Percentiles rank a stretch among this genome's conserved stretches.
phyloP scores from a whole-genome alignment of 1,140 invertebrate genomes.

The Oedothorax gibbosus region DNA sequence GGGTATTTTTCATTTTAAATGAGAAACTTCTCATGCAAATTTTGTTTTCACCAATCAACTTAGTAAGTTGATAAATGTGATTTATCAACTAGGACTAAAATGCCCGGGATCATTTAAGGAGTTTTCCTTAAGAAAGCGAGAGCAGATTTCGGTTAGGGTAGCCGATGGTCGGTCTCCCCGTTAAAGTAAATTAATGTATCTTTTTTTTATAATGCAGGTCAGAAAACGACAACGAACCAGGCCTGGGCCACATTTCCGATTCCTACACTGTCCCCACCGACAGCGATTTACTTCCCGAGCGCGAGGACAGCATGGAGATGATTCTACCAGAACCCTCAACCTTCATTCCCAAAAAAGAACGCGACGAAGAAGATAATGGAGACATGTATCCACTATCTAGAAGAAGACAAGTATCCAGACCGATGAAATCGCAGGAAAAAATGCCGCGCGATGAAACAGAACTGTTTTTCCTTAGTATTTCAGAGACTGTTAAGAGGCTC shows the following conservation, averaged over 20 bases:
- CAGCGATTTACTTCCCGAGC: not conserved
- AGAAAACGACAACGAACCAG: slow-evolving; percentile 7
- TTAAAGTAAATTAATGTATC: not conserved
- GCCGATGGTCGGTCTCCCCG: too few species aligned
- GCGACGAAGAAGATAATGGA: not conserved
- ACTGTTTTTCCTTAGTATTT: slow-evolving; percentile 49
- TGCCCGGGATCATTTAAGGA: too few species aligned
- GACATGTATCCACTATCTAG: not conserved
- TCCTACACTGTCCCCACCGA: slow-evolving; percentile 3
- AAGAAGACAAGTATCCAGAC: too few species aligned
- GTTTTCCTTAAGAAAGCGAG: too few species aligned
- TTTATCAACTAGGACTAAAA: too few species aligned
- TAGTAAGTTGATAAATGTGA: too few species aligned
- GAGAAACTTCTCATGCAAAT: too few species aligned
- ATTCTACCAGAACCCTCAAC: slow-evolving; percentile 33
- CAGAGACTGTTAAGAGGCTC: slow-evolving; percentile 46
- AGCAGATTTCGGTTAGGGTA: too few species aligned
- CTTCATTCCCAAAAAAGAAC: slow-evolving; percentile 26
- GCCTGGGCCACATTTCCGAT: not conserved
- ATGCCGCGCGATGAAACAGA: slow-evolving; percentile 20
- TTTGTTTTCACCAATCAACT: too few species aligned
- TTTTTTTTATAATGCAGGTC: slow-evolving; percentile 5
- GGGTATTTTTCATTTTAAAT: too few species aligned
- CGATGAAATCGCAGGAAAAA: not conserved
- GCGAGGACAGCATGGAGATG: slow-evolving; percentile 34